Percentiles rank a stretch among this genome's conserved stretches.
phyloP scores from a whole-genome alignment of 2,797 vertebrate genomes.

The Coendou prehensilis region DNA sequence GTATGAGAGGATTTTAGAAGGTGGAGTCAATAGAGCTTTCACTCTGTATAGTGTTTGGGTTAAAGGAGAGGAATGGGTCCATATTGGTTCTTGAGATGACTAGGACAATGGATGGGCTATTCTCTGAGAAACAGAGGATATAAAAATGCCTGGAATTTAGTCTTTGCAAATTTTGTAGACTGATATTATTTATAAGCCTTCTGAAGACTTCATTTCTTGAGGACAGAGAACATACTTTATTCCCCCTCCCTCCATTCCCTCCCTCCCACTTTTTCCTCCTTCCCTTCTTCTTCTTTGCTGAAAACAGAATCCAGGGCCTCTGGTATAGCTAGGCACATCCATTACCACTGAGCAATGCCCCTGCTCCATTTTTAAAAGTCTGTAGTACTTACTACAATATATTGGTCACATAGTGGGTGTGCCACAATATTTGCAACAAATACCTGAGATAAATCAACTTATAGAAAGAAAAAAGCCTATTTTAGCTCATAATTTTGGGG shows the following conservation, averaged over 20 bases:
- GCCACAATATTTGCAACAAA: not conserved
- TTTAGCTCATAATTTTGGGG: not conserved
- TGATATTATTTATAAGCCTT: not conserved
- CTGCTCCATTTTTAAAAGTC: not conserved
- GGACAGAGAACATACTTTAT: not conserved
- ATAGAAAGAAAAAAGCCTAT: not conserved
- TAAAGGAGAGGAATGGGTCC: not conserved
- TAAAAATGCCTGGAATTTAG: not conserved
- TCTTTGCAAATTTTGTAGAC: not conserved
- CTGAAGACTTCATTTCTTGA: not conserved
- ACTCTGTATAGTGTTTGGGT: not conserved
- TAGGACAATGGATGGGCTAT: not conserved
- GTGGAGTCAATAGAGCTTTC: not conserved
- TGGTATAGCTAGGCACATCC: not conserved
- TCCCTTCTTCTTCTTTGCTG: not conserved
- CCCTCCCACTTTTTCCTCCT: not conserved
- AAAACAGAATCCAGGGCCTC: not conserved
- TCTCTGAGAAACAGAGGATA: not conserved
- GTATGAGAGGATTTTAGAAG: not conserved
- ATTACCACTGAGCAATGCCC: not conserved
- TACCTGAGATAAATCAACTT: not conserved
- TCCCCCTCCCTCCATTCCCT: not conserved
- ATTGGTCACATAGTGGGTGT: not conserved
- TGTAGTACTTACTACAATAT: slow-evolving; percentile 3
- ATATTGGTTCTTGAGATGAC: not conserved